phyloP scores from a whole-genome alignment of 2,888 invertebrate species.

The Tetrapedia diversipes region DNA sequence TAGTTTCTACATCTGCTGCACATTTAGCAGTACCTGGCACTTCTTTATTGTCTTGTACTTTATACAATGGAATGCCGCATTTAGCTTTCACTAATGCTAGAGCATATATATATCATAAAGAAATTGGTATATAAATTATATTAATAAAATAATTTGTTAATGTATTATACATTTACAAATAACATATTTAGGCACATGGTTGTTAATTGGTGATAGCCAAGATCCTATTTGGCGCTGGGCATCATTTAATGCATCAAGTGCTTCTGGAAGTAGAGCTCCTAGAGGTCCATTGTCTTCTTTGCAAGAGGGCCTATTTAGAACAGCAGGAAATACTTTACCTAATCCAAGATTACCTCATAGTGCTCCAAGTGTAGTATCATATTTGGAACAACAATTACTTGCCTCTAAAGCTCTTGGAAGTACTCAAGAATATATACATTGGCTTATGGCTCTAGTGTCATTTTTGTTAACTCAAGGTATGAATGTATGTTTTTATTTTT shows the following conservation, averaged over 20 bases:
- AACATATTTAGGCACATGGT: constrained; percentile 82
- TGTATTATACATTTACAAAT: constrained; percentile 3
- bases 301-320: constrained; percentile 80
- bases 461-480: constrained; percentile 83
- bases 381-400: constrained; percentile 89
- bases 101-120: constrained; percentile 92
- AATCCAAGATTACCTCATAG: constrained; percentile 78
- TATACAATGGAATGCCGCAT: constrained; percentile 91
- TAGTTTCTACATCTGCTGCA: constrained; percentile 79
- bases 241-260: constrained; percentile 78
- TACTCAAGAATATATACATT: constrained; percentile 89
- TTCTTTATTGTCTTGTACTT: constrained; percentile 77
- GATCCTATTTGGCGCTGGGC: constrained; percentile 83
- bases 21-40: constrained; percentile 79
- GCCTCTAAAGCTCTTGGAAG: constrained; percentile 89
- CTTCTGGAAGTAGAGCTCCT: constrained; percentile 75
- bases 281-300: constrained; percentile 81
- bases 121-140: constrained; percentile 86
- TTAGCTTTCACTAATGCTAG: constrained; percentile 93
- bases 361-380: constrained; percentile 78
- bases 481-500: not conserved
- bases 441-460: constrained; percentile 86
- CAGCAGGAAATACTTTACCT: constrained; percentile 75
- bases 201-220: constrained; percentile 83
- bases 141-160: constrained; percentile 6